Percentiles rank a stretch among this genome's conserved stretches.
These are phyloP conservation scores for Xiphias gladius DNA, from an alignment of 2,113 vertebrate genomes.

Conservation along the genomic window DNA sequence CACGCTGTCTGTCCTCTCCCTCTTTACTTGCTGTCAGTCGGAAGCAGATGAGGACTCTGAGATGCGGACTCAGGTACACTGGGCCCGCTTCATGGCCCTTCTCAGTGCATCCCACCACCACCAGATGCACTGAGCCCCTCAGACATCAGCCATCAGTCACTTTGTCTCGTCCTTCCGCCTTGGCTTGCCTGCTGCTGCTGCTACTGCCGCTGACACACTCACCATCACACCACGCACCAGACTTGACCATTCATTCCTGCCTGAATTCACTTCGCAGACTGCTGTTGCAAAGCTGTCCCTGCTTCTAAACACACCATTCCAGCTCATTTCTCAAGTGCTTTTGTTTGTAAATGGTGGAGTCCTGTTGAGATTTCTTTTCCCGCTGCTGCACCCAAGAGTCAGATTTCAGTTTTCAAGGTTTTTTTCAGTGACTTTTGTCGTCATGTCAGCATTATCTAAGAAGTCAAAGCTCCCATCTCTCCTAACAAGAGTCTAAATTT, in stretches of 20 bases:
- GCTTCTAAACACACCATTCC: slow-evolving; percentile 21
- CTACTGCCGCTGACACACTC: slow-evolving; percentile 26
- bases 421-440: slow-evolving; percentile 9
- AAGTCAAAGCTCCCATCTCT: slow-evolving; percentile 66
- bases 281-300: slow-evolving; percentile 41
- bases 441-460: background rate
- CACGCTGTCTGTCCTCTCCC: slow-evolving; percentile 60
- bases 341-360: slow-evolving; percentile 13
- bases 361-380: slow-evolving; percentile 34
- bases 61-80: slow-evolving; percentile 85
- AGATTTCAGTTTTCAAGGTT: slow-evolving; percentile 40
- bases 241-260: slow-evolving; percentile 28
- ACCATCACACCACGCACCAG: slow-evolving; percentile 32
- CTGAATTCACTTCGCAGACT: slow-evolving; percentile 38
- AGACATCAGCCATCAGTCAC: slow-evolving; percentile 50
- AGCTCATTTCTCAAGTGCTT: slow-evolving; percentile 35
- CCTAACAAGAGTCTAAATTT: slow-evolving; percentile 9
- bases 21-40: slow-evolving; percentile 89
- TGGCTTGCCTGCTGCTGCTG: slow-evolving; percentile 49
- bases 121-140: slow-evolving; percentile 58
- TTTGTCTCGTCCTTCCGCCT: slow-evolving; percentile 31
- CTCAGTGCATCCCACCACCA: slow-evolving; percentile 62
- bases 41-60: slow-evolving; percentile 93
- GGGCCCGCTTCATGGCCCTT: slow-evolving; percentile 38
- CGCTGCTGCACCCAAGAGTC: slow-evolving; percentile 15